Evolutionary conservation across 2,113 vertebrate species (phyloP), one percentile per base, ranked within the genome.

Genomic region (Dendropsophus ebraccatus): DNA sequence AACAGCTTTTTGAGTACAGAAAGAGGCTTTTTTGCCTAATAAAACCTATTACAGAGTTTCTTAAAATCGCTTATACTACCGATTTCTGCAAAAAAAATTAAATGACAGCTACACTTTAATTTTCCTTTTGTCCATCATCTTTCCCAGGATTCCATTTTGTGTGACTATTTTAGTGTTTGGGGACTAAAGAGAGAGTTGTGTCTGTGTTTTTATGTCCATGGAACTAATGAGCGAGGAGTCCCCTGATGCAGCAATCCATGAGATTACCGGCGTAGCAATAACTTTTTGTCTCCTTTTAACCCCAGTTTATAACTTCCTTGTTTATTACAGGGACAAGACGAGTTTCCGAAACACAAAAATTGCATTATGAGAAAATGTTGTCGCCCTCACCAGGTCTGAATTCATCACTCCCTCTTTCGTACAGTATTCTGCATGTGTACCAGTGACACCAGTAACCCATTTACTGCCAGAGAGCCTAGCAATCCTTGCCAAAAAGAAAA

Each of bases 291-390:
- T 8, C 41, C 41, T 5, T 30, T 50, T 50, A 76, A 30, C 49
- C 11, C 25, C 8, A 16, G 2, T 73, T 14, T 86, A 17, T 88
- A 77, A 41, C 87, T 76, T 91, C 89, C 74, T 86, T 94, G 88
- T 93, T 72, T 92, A 89, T 94, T 94, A 73, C 91, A 96, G 95
- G 93, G 95, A 95, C 91, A 96, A 96, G 91, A 95, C 95, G 90
- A 96, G 95, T 92, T 96, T 96, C 93, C 93, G 94, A 92, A 96
- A 96, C 90, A 96, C 95, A 92, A 96, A 95, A 93, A 95, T 96
- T 92, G 92, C 94, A 23, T 95, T 96, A 92, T 96, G 94, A 96
- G 90, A 91, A 87, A 85, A 89, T 89, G 88, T 58, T 23, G 30
- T 70, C 37, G 17, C 49, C 45, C 19, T 73, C 58, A 12, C 77